Base-by-base conservation (phyloP, 2,797 vertebrate genomes). In the Geotrypetes seraphini region DNA sequence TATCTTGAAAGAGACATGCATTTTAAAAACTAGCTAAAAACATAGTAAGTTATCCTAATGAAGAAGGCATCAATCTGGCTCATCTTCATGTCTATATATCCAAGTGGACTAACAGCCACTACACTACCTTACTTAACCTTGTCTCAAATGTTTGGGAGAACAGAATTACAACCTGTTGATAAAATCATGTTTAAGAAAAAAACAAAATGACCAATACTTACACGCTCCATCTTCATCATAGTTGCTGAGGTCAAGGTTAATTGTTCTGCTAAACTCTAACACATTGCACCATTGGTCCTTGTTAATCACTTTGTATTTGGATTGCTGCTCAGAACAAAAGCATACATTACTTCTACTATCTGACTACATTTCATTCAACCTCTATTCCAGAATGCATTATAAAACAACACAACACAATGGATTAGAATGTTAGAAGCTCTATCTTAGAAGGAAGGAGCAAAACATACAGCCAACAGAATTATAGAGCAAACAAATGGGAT, bases 261-360 rank as follows among this genome's bases (percentile, higher is more conserved):
- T 98, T 67, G 94, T 97, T 77, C 95, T 86, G 84, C 96, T 99
- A 81, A 98, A 99, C 76, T 99, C 96, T 71, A 99, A 86, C 67
- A 99, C 96, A 7, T 99, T 99, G 78, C 95, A 98, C 96, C 96
- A 99, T 40, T 99, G 96, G 86, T 98, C 96, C 88, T 98, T 99
- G 80, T 99, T 99, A 82, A 99, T 94, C 60, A 99, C 96, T 88
- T 97, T 99, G 57, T 98, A 99, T 81, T 99, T 99, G 44, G 95
- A 99, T 84, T 97, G 96, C 95, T 98, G 78, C 34, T 43, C 63
- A 49, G 62, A 46, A 38, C 15, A 71, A 48, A 68, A 40, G 41
- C 5, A 39, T 1, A 37, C 39, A 42, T 48, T 57, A 77, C 9
- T 43, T 29, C 55, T 47, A 64, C 22, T 28, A 21, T 27, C 2